Evolutionary conservation across 2,113 vertebrate genomes (phyloP), one percentile per base, ranked within the genome.

Genomic region (Phyllostomus discolor): DNA sequence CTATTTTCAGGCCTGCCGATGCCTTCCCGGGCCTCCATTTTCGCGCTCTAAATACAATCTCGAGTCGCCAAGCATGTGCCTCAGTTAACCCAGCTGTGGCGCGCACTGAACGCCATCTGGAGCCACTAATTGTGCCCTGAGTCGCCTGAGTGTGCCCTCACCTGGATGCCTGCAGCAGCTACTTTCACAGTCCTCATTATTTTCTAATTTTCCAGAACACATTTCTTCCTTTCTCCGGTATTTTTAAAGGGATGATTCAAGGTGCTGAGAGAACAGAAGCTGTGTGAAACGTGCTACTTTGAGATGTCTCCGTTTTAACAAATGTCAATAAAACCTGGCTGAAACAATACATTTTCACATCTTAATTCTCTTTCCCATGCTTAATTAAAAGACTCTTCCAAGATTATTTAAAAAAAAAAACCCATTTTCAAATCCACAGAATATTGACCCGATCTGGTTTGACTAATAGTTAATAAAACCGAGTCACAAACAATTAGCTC

Each of bases 151-250:
- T 54, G 57, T 46, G 69, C 48, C 76, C n/a, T 66, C 91, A 94
- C 91, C 95, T 97, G 93, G 93, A 84, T 85, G 54, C 43, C 90
- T 84, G 67, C 75, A 64, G 69, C 35, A 78, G 93, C 96, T 90
- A 97, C 96, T 95, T 93, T 96, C 75, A 81, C 64, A 69, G 66
- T 54, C 66, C 70, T 96, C 73, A 33, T 88, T 96, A 89, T 93
- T 97, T 94, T 94, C 89, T 94, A 87, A 96, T 97, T 96, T 96
- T 82, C 50, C 41, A 93, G 72, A 76, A 35, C 4, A 41, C 28
- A 31, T 75, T 95, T 97, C 43, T 93, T 83, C 38, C 43, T 80
- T 79, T 94, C 90, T n/a, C 46, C 46, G 28, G 41, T 46, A 41
- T 41, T 95, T 94, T 90, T 66, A 94, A 95, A 82, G 41, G n/a